Evolutionary conservation across 2,888 invertebrate species (phyloP).

Genomic region (Arge pagana): DNA sequence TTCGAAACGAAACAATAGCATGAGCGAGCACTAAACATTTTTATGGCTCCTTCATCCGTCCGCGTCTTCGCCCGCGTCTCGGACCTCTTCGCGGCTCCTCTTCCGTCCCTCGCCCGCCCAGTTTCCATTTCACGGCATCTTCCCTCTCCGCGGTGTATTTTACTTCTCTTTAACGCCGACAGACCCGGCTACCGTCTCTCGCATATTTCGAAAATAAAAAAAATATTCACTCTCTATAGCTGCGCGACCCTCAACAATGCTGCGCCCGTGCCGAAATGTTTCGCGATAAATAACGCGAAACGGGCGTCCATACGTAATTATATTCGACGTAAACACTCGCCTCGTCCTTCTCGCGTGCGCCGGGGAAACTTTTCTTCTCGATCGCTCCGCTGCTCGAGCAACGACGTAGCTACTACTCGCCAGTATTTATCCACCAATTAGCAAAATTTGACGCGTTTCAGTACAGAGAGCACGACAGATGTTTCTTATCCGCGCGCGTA

Average conservation of each 20-base stretch:
- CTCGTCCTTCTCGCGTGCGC: conserved; percentile 10
- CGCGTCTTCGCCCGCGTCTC: neutral
- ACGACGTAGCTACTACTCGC: no score
- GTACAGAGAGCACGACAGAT: no score
- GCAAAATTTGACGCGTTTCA: no score
- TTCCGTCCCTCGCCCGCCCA: neutral
- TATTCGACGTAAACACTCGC: conserved; percentile 5
- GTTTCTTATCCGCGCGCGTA: no score
- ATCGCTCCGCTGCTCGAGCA: no score
- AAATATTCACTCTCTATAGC: no score
- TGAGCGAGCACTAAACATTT: conserved; percentile 46
- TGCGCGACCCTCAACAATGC: no score
- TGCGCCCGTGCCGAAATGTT: no score
- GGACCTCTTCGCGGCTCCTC: neutral
- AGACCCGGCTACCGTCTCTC: neutral
- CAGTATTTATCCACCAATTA: no score
- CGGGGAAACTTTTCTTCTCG: conserved; percentile 6
- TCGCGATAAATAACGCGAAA: conserved; percentile 13
- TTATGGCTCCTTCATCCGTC: conserved; percentile 43
- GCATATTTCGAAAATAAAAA: neutral
- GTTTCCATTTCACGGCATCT: conserved; percentile 15
- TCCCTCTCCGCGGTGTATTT: conserved; percentile 8
- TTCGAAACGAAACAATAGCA: conserved; percentile 47
- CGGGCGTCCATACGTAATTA: conserved; percentile 11
- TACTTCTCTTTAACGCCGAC: conserved; percentile 11